Percentiles rank a stretch among this genome's conserved stretches.
These are phyloP conservation scores for Melitaea cinxia DNA, from an alignment of 1,140 invertebrate genomes.

Conservation along the genomic window DNA sequence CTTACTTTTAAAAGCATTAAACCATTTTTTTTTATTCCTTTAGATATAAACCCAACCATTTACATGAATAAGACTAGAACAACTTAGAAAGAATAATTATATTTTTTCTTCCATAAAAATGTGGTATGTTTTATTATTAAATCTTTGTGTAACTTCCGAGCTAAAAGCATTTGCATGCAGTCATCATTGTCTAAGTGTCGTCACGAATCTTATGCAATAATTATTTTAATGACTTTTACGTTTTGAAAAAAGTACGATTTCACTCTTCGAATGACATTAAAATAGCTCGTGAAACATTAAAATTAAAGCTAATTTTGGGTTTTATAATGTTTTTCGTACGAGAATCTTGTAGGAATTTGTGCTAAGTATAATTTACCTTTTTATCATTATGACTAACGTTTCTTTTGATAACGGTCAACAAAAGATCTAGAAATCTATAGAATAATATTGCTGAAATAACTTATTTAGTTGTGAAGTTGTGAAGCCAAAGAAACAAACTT, in stretches of 20 bases:
- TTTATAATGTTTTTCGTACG: neutral
- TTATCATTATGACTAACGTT: no score
- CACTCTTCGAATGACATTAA: neutral
- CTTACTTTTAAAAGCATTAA: no score
- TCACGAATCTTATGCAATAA: neutral
- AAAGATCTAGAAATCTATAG: no score
- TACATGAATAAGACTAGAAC: neutral
- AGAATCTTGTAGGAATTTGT: neutral
- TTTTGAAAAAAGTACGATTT: neutral
- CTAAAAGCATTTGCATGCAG: conserved; percentile 19
- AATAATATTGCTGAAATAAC: no score
- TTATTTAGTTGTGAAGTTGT: no score
- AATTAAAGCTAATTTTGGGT: no score
- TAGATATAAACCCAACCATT: no score
- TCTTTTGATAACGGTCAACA: no score
- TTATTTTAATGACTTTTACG: neutral
- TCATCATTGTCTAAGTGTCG: neutral
- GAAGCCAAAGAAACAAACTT: no score
- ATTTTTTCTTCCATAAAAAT: neutral
- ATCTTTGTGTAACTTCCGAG: neutral
- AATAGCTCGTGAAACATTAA: no score
- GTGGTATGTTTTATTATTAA: conserved; percentile 5
- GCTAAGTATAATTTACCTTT: no score
- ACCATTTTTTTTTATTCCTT: no score
- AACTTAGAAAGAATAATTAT: neutral